A percentile compares a stretch with the other conserved stretches of the same genome.
These are phyloP conservation scores for Rhynchonycteris naso DNA, from an alignment of 2,797 vertebrate species.

Conservation along the genomic window DNA sequence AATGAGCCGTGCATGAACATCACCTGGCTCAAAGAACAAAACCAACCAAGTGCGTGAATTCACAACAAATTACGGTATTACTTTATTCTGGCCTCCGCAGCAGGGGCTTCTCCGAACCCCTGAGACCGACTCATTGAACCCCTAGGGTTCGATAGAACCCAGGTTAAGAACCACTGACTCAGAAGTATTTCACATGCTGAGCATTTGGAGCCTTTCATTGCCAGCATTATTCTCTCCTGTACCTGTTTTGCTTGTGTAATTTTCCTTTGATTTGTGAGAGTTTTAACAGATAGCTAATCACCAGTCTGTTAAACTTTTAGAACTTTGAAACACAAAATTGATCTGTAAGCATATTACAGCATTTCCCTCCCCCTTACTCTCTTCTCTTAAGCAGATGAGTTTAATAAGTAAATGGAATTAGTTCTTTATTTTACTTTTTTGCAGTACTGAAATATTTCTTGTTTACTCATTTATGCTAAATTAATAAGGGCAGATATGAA, in stretches of 20 bases:
- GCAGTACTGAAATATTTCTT: slow-evolving; percentile 23
- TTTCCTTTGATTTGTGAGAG: slow-evolving; percentile 64
- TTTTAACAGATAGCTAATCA: slow-evolving; percentile 48
- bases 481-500: slow-evolving; percentile 56
- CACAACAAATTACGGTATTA: too few species aligned
- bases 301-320: slow-evolving; percentile 36
- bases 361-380: slow-evolving; percentile 4
- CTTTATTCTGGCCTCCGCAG: too few species aligned
- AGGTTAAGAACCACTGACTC: too few species aligned
- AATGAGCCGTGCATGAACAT: too few species aligned
- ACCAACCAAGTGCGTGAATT: too few species aligned
- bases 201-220: neutral
- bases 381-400: slow-evolving; percentile 49
- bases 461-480: slow-evolving; percentile 61
- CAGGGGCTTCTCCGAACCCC: too few species aligned
- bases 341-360: slow-evolving; percentile 41
- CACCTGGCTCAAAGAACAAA: too few species aligned
- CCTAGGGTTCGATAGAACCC: too few species aligned
- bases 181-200: slow-evolving; percentile 25
- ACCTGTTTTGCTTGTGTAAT: slow-evolving; percentile 4
- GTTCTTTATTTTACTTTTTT: slow-evolving; percentile 35
- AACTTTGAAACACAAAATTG: slow-evolving; percentile 66
- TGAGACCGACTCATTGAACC: too few species aligned
- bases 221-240: slow-evolving; percentile 1
- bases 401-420: slow-evolving; percentile 67